Evolutionary conservation across 2,888 invertebrate genomes (phyloP), one percentile per base, ranked within the genome.

Genomic region (Mesopsocus fuscifrons): DNA sequence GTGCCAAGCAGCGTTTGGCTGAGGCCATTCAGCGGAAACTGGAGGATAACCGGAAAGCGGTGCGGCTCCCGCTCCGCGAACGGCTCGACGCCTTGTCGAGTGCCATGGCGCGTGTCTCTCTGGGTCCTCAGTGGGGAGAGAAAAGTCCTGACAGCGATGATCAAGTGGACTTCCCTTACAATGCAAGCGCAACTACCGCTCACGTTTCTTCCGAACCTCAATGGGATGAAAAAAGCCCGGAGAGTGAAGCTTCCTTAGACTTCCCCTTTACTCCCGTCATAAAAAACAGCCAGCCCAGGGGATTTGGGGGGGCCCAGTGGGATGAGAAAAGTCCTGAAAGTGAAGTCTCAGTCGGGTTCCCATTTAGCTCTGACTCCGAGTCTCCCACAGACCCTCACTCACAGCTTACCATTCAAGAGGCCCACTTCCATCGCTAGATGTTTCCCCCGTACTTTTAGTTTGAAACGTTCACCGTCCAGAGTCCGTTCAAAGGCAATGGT

Each of bases 371-470:
- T n/a, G 66, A 66, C 50, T 66, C 66, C 2, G 66, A 66, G 52
- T 66, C 66, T 4, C 67, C 67, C 2, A 66, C 67, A 9, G 67
- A 67, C 50, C 67, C 67, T 2, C 60, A 63, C 13, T 62, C 59
- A 46, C 62, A 62, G 50, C 62, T 63, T 50, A 62, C 63, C 11
- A 59, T 64, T 20, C 17, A 38, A 38, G 38, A 38, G 6, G 26
- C 26, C 11, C 11, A 26, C 20, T 38, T 38, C 17, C 20, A 18
- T 18, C 38, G 17, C n/a, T n/a, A n/a, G n/a, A n/a, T n/a, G n/a
- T n/a, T n/a, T n/a, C n/a, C n/a, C n/a, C n/a, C n/a, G n/a, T n/a
- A n/a, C n/a, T n/a, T n/a, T n/a, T n/a, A n/a, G n/a, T n/a, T n/a
- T n/a, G n/a, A n/a, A n/a, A n/a, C n/a, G n/a, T n/a, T n/a, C n/a